Percentiles rank a stretch among this genome's conserved stretches.
Conservation (phyloP, 1,140 invertebrate species). For the Lordiphosa clarofinis region DNA sequence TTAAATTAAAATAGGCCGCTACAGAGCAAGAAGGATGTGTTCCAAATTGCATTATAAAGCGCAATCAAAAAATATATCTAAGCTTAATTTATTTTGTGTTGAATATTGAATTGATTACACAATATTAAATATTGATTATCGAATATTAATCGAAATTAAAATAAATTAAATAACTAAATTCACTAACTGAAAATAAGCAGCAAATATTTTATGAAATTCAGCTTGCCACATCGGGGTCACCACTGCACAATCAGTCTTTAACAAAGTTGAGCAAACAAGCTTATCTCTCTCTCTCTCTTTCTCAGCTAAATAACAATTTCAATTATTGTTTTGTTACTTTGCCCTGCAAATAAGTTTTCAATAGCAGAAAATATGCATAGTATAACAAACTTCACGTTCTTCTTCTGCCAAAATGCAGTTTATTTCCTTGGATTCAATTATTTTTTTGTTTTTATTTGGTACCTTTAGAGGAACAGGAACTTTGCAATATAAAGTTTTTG, state of each 20-base stretch:
- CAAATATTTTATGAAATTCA: too few species aligned
- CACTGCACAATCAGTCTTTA: not conserved
- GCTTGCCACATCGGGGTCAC: too few species aligned
- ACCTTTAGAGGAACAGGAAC: slow-evolving; percentile 19
- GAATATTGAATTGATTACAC: too few species aligned
- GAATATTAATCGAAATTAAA: too few species aligned
- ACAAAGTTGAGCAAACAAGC: slow-evolving; percentile 14
- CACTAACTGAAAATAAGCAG: too few species aligned
- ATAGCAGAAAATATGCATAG: slow-evolving; percentile 37
- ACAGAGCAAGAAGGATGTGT: too few species aligned
- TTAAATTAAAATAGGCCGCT: slow-evolving; percentile 28
- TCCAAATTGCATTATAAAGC: too few species aligned
- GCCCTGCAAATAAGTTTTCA: slow-evolving; percentile 34
- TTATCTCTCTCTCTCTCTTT: slow-evolving; percentile 7
- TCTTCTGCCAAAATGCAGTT: slow-evolving; percentile 23
- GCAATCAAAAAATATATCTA: too few species aligned
- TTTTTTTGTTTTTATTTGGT: not conserved
- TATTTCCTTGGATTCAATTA: slow-evolving; percentile 17
- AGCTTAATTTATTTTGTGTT: too few species aligned
- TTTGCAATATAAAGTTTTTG: slow-evolving; percentile 18
- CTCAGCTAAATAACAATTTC: slow-evolving; percentile 15
- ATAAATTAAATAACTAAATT: too few species aligned
- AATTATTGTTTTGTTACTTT: slow-evolving; percentile 23
- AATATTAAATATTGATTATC: too few species aligned
- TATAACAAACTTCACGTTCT: slow-evolving; percentile 38